These are phyloP conservation scores for Belonocnema kinseyi DNA, from an alignment of 1,140 invertebrate species.

Conservation along the genomic window DNA sequence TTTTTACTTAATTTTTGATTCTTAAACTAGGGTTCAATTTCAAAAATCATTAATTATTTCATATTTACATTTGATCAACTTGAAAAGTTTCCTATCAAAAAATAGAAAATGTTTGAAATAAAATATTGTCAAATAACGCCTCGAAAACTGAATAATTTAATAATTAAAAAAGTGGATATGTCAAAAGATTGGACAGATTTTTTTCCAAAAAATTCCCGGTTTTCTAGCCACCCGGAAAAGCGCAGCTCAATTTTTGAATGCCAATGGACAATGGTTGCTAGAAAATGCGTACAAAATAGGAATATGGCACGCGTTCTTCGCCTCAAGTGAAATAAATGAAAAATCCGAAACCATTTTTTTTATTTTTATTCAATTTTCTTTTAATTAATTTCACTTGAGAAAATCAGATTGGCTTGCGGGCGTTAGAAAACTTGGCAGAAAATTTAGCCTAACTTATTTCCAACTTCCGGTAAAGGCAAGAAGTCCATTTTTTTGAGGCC, in stretches of 20 bases:
- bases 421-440: constrained; percentile 60
- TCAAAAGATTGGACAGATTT: too few relatives aligned
- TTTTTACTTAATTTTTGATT: too few relatives aligned
- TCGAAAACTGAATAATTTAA: too few relatives aligned
- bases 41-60: too few relatives aligned
- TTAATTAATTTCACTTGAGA: constrained; percentile 22
- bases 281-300: constrained; percentile 61
- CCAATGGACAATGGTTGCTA: constrained; percentile 39
- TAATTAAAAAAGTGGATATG: too few relatives aligned
- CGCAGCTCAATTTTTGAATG: not conserved
- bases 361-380: not conserved
- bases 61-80: too few relatives aligned
- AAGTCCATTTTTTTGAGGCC: constrained; percentile 11
- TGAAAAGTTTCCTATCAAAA: too few relatives aligned
- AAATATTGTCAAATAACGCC: too few relatives aligned
- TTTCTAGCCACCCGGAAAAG: too few relatives aligned
- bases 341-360: not conserved
- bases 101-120: too few relatives aligned
- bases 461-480: constrained; percentile 21
- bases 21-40: too few relatives aligned
- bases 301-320: constrained; percentile 50
- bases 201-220: too few relatives aligned
- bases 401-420: constrained; percentile 17
- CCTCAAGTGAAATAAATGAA: constrained; percentile 16
- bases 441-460: constrained; percentile 23